These are phyloP conservation scores for Leptura quadrifasciata DNA, from an alignment of 2,888 invertebrate species.

Conservation along the genomic window DNA sequence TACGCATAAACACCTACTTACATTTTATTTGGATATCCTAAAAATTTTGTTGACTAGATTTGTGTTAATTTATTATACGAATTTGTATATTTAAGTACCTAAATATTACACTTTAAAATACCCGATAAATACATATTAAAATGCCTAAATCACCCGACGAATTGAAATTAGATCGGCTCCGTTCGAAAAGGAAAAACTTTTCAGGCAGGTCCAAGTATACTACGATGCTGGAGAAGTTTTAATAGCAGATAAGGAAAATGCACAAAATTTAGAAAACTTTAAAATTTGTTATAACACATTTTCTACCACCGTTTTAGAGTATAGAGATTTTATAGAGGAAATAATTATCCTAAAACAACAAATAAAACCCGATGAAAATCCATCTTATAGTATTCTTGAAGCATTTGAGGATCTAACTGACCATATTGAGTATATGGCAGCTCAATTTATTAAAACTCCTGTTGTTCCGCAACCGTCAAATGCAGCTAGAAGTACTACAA, in stretches of 20 bases:
- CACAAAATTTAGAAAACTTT: too few relatives aligned
- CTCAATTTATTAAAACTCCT: conserved; percentile 12
- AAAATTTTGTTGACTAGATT: too few relatives aligned
- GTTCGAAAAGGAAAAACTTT: conserved; percentile 21
- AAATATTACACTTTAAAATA: too few relatives aligned
- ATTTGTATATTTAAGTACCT: too few relatives aligned
- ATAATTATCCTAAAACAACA: conserved; percentile 27
- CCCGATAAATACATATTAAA: background rate
- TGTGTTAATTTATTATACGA: too few relatives aligned
- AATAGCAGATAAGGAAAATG: conserved; percentile 4
- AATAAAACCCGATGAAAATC: conserved; percentile 20
- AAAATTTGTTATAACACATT: conserved; percentile 26
- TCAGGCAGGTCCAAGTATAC: conserved; percentile 20
- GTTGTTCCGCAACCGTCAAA: background rate
- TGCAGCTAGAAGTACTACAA: background rate
- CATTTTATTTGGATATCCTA: too few relatives aligned
- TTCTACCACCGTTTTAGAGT: conserved; percentile 20
- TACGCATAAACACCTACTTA: too few relatives aligned
- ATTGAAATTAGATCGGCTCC: too few relatives aligned
- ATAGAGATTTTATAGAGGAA: conserved; percentile 14
- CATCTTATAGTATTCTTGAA: conserved; percentile 27
- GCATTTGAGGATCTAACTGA: conserved; percentile 26
- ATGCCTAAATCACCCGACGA: conserved; percentile 8
- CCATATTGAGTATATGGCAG: conserved; percentile 29
- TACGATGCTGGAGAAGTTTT: conserved; percentile 17